Base-by-base conservation (phyloP, 2,888 invertebrate genomes). In the Myopa tessellatipennis region DNA sequence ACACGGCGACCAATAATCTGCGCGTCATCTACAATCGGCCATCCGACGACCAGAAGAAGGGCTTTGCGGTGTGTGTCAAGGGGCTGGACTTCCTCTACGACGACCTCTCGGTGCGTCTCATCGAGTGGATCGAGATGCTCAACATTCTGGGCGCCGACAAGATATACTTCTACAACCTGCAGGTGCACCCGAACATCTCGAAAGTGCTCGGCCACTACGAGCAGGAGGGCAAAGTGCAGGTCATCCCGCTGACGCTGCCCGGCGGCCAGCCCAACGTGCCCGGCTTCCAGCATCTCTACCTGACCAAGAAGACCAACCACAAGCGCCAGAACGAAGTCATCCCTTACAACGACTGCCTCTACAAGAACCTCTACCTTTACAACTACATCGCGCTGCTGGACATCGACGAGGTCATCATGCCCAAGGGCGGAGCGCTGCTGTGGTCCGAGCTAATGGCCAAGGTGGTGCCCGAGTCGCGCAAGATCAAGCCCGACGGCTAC, bases 331-430 rank as follows among this genome's bases (percentile, higher is more conserved):
- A 97, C 90, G 98, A 98, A 90, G 91, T 98, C 79, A 96, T 98
- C 83, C 97, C 98, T 14, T 98, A 98, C 91, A 98, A 98, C 89
- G 98, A 98, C 89, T 98, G 98, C 86, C 91, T 98, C 76, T 98
- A 98, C 90, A 94, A 96, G 87, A 95, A 98, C 87, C 93, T 98
- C 91, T 95, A 97, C 88, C 92, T 94, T 81, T 98, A 97, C 89
- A 93, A 95, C 81, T 96, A 95, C 90, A 94, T 97, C 76, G 96
- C 95, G n/a, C 90, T 98, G 78, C 91, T 98, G 74, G 98, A 98
- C 88, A 95, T 96, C 81, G 98, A 98, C 90, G 98, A 98, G 90
- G 95, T 97, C 77, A 97, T 98, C 83, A 96, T 98, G 93, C 98
- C 98, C 8, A 92, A 93, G 83, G 93, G 93, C 84, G 87, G 87